phyloP scores from a whole-genome alignment of 2,888 invertebrate species.

The Colletes collaris region DNA sequence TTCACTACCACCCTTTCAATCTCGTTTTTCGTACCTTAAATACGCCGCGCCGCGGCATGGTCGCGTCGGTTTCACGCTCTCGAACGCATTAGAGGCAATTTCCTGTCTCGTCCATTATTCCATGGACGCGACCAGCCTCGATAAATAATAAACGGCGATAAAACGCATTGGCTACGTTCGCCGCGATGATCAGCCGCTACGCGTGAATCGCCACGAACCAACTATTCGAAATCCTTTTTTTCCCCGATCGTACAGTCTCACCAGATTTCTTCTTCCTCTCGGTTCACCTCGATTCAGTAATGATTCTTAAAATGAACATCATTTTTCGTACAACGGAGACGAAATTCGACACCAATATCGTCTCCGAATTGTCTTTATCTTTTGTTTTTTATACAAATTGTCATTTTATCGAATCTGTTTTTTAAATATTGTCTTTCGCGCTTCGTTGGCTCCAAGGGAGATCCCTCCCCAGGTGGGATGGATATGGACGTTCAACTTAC shows the following conservation, averaged over 20 bases:
- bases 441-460: too few relatives aligned
- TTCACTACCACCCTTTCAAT: constrained; percentile 12
- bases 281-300: not conserved
- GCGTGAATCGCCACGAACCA: constrained; percentile 7
- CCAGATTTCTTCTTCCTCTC: not conserved
- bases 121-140: constrained; percentile 26
- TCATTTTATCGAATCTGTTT: too few relatives aligned
- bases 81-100: constrained; percentile 46
- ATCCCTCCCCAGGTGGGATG: too few relatives aligned
- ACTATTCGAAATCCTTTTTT: not conserved
- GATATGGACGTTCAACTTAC: too few relatives aligned
- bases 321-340: too few relatives aligned
- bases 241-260: too few relatives aligned
- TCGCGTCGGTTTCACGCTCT: constrained; percentile 45
- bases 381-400: too few relatives aligned
- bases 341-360: too few relatives aligned
- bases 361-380: too few relatives aligned
- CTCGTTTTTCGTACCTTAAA: not conserved
- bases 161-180: constrained; percentile 27
- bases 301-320: too few relatives aligned
- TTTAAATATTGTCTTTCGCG: too few relatives aligned
- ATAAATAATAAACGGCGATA: constrained; percentile 54
- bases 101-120: constrained; percentile 40
- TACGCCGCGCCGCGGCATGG: constrained; percentile 2
- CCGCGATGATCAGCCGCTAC: constrained; percentile 5